These are phyloP conservation scores for Endomychus coccineus DNA, from an alignment of 2,888 invertebrate species.

Conservation along the genomic window DNA sequence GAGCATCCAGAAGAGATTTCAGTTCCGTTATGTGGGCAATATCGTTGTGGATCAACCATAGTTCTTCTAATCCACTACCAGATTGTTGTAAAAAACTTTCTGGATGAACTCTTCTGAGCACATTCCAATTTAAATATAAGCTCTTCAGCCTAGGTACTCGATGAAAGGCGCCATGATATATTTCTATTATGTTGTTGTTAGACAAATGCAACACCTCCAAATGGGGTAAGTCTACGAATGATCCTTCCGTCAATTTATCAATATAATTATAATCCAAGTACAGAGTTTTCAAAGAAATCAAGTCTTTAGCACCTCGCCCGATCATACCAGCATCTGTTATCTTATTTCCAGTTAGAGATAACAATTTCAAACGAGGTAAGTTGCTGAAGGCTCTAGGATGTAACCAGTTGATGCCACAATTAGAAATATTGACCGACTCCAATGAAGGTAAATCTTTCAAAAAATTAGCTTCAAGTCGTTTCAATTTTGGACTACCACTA, in stretches of 20 bases:
- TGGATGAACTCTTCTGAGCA: slow-evolving; percentile 68
- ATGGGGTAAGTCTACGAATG: slow-evolving; percentile 70
- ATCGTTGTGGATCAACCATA: slow-evolving; percentile 69
- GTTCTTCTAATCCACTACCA: slow-evolving; percentile 67
- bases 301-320: slow-evolving; percentile 67
- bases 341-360: slow-evolving; percentile 64
- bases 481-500: slow-evolving; percentile 59
- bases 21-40: slow-evolving; percentile 69
- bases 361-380: slow-evolving; percentile 61
- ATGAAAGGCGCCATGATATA: slow-evolving; percentile 75
- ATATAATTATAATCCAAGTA: slow-evolving; percentile 67
- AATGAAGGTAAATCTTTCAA: slow-evolving; percentile 56
- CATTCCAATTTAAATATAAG: slow-evolving; percentile 71
- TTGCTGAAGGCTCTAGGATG: slow-evolving; percentile 70
- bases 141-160: slow-evolving; percentile 64
- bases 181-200: slow-evolving; percentile 65
- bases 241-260: slow-evolving; percentile 63
- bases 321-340: slow-evolving; percentile 75
- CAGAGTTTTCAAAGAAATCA: slow-evolving; percentile 63
- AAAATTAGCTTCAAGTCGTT: slow-evolving; percentile 63
- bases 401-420: slow-evolving; percentile 68
- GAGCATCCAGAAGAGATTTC: slow-evolving; percentile 64
- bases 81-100: slow-evolving; percentile 73
- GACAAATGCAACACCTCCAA: slow-evolving; percentile 61
- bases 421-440: slow-evolving; percentile 64